Conservation (phyloP, 2,797 vertebrate genomes). For the Pteropus rufus region DNA sequence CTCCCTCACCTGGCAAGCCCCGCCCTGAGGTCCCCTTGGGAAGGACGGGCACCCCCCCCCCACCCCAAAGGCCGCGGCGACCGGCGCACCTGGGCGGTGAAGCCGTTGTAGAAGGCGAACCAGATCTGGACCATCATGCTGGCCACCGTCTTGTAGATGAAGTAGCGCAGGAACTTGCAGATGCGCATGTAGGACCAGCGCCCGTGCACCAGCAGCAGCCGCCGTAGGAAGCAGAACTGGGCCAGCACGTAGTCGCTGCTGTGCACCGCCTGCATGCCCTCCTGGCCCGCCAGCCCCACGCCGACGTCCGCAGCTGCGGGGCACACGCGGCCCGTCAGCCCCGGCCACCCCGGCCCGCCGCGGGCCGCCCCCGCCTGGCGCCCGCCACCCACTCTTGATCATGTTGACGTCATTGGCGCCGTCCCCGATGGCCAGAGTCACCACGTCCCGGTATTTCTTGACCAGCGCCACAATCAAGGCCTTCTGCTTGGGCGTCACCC, state of each 20-base stretch:
- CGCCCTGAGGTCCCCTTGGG: neutral
- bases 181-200: conserved; percentile 93
- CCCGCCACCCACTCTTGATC: conserved; percentile 90
- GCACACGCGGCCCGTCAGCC: accelerated
- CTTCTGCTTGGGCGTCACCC: conserved; percentile 95
- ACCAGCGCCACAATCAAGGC: conserved; percentile 89
- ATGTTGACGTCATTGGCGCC: conserved; percentile 98
- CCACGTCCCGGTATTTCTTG: conserved; percentile 86
- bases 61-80: neutral
- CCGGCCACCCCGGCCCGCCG: accelerated
- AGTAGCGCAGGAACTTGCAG: conserved; percentile 91
- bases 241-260: conserved; percentile 92
- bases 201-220: conserved; percentile 93
- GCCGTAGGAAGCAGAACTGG: conserved; percentile 91
- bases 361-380: neutral
- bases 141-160: conserved; percentile 93
- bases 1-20: neutral
- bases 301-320: conserved; percentile 91
- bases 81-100: conserved; percentile 89
- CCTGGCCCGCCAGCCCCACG: conserved; percentile 90
- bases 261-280: conserved; percentile 93
- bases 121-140: conserved; percentile 91
- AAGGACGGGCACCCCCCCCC: too few relatives aligned
- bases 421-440: conserved; percentile 93
- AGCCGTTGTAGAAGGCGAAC: conserved; percentile 92